Evolutionary conservation across 2,797 vertebrate genomes (phyloP), one percentile per base, ranked within the genome.

Genomic region (Cyclopterus lumpus): DNA sequence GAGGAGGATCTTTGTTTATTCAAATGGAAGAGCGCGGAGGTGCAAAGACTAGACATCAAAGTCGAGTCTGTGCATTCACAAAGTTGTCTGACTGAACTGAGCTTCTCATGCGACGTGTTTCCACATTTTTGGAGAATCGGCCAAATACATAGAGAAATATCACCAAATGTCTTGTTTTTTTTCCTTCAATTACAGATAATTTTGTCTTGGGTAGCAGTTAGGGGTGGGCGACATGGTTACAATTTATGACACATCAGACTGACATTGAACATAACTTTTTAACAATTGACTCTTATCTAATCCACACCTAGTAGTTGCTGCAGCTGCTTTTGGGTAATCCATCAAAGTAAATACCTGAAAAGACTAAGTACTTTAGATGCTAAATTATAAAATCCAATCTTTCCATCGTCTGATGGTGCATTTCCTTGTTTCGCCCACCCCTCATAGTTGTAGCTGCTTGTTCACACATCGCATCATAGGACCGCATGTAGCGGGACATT

Each of bases 21-120:
- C 9, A 66, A 30, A 49, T 1, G 0, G 1, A 15, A 2, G 36
- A 46, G 55, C 15, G 26, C 71, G 10, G 1, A 42, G 24, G 61
- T 70, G n/a, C 46, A 12, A 16, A 42, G n/a, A 28, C 5, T 5
- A 20, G 12, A 30, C 15, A 32, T 48, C 22, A 61, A 40, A 51
- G 30, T 20, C 16, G 7, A 28, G 32, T 2, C 64, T 44, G 26
- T 16, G 16, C 26, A 1, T 30, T n/a, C 3, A 48, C 51, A 55
- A 6, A 75, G 73, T 42, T 38, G 67, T 75, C 71, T 42, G 82
- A 69, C 60, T 51, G 70, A 79, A 79, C n/a, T 24, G 69, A 71
- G 77, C 67, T 65, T 73, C 61, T 24, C 36, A 9, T n/a, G 34
- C 26, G 28, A 49, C 53, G 36, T 48, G 26, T 36, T 66, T 58